Conservation (phyloP, 2,797 vertebrate genomes). For the Pangasius sanitwongsei region DNA sequence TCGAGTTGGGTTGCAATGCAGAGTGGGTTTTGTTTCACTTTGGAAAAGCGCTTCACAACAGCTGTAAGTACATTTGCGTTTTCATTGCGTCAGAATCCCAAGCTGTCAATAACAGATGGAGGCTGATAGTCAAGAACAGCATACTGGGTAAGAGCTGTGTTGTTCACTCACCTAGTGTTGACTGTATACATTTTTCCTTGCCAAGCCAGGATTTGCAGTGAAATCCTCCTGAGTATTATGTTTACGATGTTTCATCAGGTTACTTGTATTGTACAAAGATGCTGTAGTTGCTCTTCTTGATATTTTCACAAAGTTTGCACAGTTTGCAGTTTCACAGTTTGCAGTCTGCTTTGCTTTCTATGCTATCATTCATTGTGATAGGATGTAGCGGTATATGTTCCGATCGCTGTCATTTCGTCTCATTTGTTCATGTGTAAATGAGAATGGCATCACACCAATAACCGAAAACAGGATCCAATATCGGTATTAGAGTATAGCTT, state of each 20-base stretch:
- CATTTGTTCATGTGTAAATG: background rate
- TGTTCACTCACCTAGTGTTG: background rate
- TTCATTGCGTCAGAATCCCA: background rate
- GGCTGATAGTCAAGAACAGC: background rate
- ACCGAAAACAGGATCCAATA: background rate
- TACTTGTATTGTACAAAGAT: background rate
- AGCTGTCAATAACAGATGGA: background rate
- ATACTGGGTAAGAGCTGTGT: background rate
- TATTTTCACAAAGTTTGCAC: no score
- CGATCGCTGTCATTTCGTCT: background rate
- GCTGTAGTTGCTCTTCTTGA: background rate
- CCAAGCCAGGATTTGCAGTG: background rate
- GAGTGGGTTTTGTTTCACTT: background rate
- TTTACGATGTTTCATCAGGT: background rate
- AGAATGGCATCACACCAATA: background rate
- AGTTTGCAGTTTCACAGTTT: no score
- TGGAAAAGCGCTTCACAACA: background rate
- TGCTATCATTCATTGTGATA: background rate
- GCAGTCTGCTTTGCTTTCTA: no score
- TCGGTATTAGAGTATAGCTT: background rate
- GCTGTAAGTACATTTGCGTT: background rate
- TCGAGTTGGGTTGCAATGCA: background rate
- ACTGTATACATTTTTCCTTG: no score
- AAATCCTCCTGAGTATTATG: background rate
- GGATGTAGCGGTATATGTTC: no score